Conservation (phyloP, 2,888 invertebrate species). For the Lymantria dispar region DNA sequence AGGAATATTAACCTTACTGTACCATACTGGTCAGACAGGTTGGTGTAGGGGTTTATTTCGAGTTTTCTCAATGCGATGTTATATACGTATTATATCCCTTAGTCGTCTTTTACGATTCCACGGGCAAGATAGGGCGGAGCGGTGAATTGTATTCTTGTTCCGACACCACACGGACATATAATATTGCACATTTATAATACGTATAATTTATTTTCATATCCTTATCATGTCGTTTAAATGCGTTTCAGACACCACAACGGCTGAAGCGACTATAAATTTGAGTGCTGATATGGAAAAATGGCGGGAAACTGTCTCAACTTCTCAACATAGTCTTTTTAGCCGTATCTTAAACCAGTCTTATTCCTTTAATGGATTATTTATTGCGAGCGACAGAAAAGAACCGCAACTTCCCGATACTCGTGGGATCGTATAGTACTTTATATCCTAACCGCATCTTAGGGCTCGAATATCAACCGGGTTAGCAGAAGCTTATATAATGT, state of each 20-base stretch:
- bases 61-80: no score
- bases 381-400: slow-evolving; percentile 50
- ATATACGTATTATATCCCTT: no score
- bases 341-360: slow-evolving; percentile 38
- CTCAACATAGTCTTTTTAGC: slow-evolving; percentile 40
- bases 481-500: no score
- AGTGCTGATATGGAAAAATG: slow-evolving; percentile 62
- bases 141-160: no score
- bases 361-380: slow-evolving; percentile 47
- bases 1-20: no score
- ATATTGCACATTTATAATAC: no score
- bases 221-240: slow-evolving; percentile 55
- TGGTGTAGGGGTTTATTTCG: no score
- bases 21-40: no score
- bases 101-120: no score
- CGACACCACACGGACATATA: no score
- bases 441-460: slow-evolving; percentile 39
- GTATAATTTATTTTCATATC: slow-evolving; percentile 46
- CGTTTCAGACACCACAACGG: slow-evolving; percentile 61
- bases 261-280: slow-evolving; percentile 61
- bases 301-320: slow-evolving; percentile 58
- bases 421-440: slow-evolving; percentile 58
- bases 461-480: slow-evolving; percentile 64
- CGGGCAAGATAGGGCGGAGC: no score
- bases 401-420: slow-evolving; percentile 67